A percentile compares a stretch with the other conserved stretches of the same genome.
phyloP scores from a whole-genome alignment of 2,113 vertebrate genomes.

The rabbit (Oryctolagus cuniculus) region DNA sequence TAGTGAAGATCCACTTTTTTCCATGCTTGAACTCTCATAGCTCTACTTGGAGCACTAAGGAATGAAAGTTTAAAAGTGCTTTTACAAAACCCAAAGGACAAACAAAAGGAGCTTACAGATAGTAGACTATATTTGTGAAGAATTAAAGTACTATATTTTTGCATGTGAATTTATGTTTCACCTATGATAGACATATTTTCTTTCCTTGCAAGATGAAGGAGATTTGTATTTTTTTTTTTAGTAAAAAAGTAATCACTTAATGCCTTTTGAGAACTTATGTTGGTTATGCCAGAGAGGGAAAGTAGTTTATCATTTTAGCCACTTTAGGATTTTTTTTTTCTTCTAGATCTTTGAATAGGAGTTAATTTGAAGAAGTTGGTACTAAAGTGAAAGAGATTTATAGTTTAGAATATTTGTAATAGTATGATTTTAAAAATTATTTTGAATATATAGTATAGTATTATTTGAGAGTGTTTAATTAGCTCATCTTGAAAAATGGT shows the following conservation, averaged over 20 bases:
- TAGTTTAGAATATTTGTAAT: conserved; percentile 1
- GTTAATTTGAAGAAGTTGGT: conserved; percentile 32
- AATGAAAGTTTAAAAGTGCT: background rate
- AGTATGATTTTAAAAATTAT: background rate
- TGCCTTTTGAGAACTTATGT: background rate
- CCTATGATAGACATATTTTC: background rate
- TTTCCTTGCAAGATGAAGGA: background rate
- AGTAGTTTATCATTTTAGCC: background rate
- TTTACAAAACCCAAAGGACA: background rate
- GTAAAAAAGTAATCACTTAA: background rate
- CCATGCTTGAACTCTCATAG: background rate
- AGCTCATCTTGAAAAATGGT: conserved; percentile 5
- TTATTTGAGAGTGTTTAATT: background rate
- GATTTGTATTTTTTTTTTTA: background rate
- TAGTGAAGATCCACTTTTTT: background rate
- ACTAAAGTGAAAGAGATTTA: background rate
- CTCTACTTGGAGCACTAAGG: background rate
- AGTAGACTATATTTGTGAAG: background rate
- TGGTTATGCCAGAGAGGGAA: background rate
- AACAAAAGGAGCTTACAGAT: background rate
- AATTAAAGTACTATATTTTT: background rate
- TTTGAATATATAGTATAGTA: background rate
- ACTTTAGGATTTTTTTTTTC: background rate
- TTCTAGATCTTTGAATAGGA: background rate
- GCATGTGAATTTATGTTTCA: background rate